Base-by-base conservation (phyloP, 1,140 invertebrate genomes). In the Micrasema minimum region DNA sequence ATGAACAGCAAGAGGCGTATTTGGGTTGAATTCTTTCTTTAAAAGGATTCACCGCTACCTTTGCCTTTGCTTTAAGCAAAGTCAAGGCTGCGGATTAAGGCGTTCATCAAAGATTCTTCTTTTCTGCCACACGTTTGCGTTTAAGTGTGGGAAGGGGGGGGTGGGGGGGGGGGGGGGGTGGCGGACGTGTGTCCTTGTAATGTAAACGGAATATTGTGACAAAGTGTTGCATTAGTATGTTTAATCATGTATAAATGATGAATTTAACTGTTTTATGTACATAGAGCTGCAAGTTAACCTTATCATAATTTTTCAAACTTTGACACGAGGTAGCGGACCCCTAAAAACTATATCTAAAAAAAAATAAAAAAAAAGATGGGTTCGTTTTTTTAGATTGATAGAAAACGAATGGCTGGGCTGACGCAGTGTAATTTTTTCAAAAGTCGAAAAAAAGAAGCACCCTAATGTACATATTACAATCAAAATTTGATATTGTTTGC, bases 11-110 rank as follows among this genome's bases (percentile, higher is more conserved):
- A n/a, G n/a, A n/a, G n/a, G n/a, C n/a, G n/a, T n/a, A n/a, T n/a
- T n/a, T n/a, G n/a, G 66, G 62, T 75, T 68, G 38, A 77, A 73
- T 20, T 76, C 64, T 2, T 48, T 20, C 62, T 77, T 76, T 35
- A n/a, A n/a, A n/a, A n/a, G n/a, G n/a, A n/a, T n/a, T n/a, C n/a
- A n/a, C n/a, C n/a, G n/a, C n/a, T n/a, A n/a, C n/a, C n/a, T n/a
- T n/a, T n/a, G n/a, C n/a, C n/a, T n/a, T n/a, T n/a, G n/a, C n/a
- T n/a, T n/a, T n/a, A n/a, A n/a, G n/a, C n/a, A n/a, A n/a, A n/a
- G n/a, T n/a, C n/a, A n/a, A n/a, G n/a, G n/a, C n/a, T n/a, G n/a
- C n/a, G n/a, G n/a, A n/a, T n/a, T n/a, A n/a, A n/a, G n/a, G n/a
- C n/a, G n/a, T n/a, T n/a, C n/a, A n/a, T n/a, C n/a, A n/a, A n/a